Conservation (phyloP, 2,797 vertebrate genomes). For the Chiloscyllium punctatum region DNA sequence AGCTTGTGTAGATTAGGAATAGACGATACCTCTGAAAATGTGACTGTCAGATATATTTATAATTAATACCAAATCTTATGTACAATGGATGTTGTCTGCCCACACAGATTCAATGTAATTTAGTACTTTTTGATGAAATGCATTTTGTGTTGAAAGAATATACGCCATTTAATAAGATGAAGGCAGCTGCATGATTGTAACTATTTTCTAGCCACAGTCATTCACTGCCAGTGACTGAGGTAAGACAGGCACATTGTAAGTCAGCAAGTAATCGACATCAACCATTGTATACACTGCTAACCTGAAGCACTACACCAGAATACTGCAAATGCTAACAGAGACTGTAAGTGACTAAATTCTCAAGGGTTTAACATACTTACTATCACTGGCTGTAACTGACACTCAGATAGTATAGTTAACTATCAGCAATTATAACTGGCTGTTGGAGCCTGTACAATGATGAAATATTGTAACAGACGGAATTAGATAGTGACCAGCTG, state of each 20-base stretch:
- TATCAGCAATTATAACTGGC: neutral
- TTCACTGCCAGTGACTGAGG: neutral
- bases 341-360: neutral
- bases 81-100: neutral
- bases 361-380: neutral
- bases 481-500: too few relatives aligned
- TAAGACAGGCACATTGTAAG: neutral
- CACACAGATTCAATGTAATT: neutral
- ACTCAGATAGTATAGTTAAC: neutral
- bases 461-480: neutral
- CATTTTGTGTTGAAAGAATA: neutral
- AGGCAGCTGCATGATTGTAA: neutral
- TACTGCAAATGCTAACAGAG: neutral
- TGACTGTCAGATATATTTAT: neutral
- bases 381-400: neutral
- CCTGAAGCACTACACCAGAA: neutral
- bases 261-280: neutral
- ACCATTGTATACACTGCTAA: neutral
- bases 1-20: slow-evolving; percentile 43
- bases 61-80: neutral
- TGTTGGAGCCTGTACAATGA: neutral
- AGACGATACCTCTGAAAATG: neutral
- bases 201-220: neutral
- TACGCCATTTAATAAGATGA: neutral
- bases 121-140: neutral